Evolutionary conservation across 2,888 invertebrate species (phyloP).

Genomic region (Aleiodes leptofemur): DNA sequence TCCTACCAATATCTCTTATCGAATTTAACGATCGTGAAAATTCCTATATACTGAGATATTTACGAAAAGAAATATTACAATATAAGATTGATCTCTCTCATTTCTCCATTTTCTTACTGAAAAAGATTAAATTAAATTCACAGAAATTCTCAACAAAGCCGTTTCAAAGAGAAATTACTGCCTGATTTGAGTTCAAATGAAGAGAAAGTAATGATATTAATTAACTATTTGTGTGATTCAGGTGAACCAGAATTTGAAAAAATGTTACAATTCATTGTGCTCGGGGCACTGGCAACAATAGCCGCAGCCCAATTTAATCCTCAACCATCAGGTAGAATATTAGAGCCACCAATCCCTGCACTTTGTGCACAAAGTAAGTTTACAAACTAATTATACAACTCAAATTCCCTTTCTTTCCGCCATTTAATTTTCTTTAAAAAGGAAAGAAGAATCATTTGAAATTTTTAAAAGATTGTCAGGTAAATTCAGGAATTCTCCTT

Average conservation of each 20-base stretch:
- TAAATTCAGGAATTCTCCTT: slow-evolving; percentile 6
- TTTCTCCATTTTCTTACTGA: no score
- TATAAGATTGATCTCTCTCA: no score
- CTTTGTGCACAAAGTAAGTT: slow-evolving; percentile 85
- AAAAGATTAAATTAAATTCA: no score
- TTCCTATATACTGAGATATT: neutral
- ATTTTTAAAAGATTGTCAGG: neutral
- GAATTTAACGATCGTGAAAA: neutral
- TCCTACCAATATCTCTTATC: slow-evolving; percentile 25
- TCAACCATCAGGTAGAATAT: slow-evolving; percentile 82
- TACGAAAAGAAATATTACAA: no score
- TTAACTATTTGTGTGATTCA: neutral
- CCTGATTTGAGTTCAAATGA: no score
- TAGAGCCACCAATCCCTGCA: slow-evolving; percentile 87
- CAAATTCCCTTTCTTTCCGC: neutral
- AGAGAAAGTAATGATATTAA: no score
- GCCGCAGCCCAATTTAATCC: slow-evolving; percentile 80
- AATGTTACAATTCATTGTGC: slow-evolving; percentile 67
- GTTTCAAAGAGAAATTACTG: no score
- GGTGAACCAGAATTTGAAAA: slow-evolving; percentile 19
- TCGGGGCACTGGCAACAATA: slow-evolving; percentile 75
- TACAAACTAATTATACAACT: neutral
- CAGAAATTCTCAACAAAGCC: no score
- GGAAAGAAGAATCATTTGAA: neutral
- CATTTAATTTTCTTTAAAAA: neutral